phyloP scores from a whole-genome alignment of 2,113 vertebrate genomes.

The Notothenia coriiceps region DNA sequence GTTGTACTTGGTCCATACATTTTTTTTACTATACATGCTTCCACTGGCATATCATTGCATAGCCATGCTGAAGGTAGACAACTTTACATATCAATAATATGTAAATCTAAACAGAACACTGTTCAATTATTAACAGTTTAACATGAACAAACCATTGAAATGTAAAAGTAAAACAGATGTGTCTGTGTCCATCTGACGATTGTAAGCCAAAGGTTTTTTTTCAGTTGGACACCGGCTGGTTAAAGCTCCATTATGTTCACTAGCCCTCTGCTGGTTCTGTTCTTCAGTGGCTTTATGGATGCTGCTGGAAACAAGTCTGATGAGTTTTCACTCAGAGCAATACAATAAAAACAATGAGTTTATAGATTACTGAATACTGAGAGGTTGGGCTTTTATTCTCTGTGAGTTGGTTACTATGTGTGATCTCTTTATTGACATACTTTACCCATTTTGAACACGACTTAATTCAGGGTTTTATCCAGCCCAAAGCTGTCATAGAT shows the following conservation, averaged over 20 bases:
- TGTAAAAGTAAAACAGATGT: too few species aligned
- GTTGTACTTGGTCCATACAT: background rate
- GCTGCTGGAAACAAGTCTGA: background rate
- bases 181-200: too few species aligned
- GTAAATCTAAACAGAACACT: too few species aligned
- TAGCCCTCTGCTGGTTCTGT: background rate
- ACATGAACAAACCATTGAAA: too few species aligned
- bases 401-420: too few species aligned
- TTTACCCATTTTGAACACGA: background rate
- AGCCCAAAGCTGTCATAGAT: constrained; percentile 17
- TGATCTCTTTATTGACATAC: background rate
- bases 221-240: background rate
- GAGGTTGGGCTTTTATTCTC: too few species aligned
- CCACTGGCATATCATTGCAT: background rate
- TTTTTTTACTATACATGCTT: background rate
- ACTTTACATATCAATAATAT: background rate
- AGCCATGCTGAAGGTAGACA: background rate
- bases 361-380: background rate
- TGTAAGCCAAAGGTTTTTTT: too few species aligned
- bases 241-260: background rate
- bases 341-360: background rate
- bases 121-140: too few species aligned
- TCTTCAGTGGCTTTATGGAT: background rate
- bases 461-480: constrained; percentile 23
- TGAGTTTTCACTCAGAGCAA: background rate